Percentiles rank a stretch among this genome's conserved stretches.
Conservation (phyloP, 2,113 vertebrate species). For the Gallinago undulata region DNA sequence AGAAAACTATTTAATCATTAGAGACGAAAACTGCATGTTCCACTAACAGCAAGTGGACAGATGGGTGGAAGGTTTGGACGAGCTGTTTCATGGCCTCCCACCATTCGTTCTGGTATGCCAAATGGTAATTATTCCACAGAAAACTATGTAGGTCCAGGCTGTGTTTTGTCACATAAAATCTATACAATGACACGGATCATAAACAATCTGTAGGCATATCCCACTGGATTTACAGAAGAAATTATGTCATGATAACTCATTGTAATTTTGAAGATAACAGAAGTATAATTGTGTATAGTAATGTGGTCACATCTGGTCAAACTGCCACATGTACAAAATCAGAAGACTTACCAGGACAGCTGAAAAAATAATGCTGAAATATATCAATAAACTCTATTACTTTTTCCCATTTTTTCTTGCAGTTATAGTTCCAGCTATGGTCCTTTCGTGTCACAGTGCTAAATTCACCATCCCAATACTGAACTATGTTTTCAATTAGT, state of each 20-base stretch:
- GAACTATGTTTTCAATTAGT: not conserved
- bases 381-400: not conserved
- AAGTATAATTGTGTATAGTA: not conserved
- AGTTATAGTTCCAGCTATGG: not conserved
- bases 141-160: constrained; percentile 5
- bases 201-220: constrained; percentile 10
- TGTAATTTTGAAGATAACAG: constrained; percentile 1
- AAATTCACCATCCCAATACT: not conserved
- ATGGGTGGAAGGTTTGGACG: not conserved
- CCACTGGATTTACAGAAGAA: not conserved
- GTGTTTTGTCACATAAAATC: constrained; percentile 41
- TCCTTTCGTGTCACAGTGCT: not conserved
- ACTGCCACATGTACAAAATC: not conserved
- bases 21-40: not conserved
- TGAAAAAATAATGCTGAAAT: constrained; percentile 10
- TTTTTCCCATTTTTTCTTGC: not conserved
- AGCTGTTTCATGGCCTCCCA: constrained; percentile 19
- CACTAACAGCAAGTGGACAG: not conserved
- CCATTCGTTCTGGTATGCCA: constrained; percentile 26
- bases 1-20: not conserved
- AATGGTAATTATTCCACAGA: constrained; percentile 33
- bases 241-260: not conserved
- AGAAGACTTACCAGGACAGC: not conserved
- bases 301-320: constrained; percentile 2
- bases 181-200: not conserved